Base-by-base conservation (phyloP, 2,797 vertebrate genomes). In the Cynopterus sphinx region DNA sequence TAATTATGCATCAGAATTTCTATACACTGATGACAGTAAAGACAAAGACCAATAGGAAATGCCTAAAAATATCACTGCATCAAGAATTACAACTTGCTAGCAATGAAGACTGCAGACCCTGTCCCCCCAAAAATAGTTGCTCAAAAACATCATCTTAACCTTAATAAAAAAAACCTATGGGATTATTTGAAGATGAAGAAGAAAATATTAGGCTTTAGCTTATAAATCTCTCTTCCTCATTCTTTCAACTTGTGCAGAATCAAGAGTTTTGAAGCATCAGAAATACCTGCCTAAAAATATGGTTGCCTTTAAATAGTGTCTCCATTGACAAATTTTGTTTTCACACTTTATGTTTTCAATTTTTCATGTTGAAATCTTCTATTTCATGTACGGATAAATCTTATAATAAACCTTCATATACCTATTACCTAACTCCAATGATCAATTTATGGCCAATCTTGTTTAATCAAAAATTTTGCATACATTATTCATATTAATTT, bases 281-380 rank as follows among this genome's bases (percentile, higher is more conserved):
- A 89, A 91, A 92, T 1, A 57, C 22, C 33, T 78, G n/a, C 15
- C 26, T 84, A 92, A 90, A 79, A 85, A 90, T 63, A 78, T 41
- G 21, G 10, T 88, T 83, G 59, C 39, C 31, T 82, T 61, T 70
- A 70, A 70, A 78, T 85, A 5, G 36, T 63, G 16, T 71, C n/a
- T 73, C 26, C n/a, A 57, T 28, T 73, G 46, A 86, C 88, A 83
- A 31, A 41, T 41, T 73, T 86, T 46, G 2, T 81, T 82, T 95
- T 71, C 21, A 63, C 0, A 33, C 11, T 83, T 87, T 70, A 26
- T 53, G 67, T 53, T 87, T 73, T 85, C 10, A 79, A 51, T 55
- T 88, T 73, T 94, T 79, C 26, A 74, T 63, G 43, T 59, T 94
- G 77, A 77, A 63, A 70, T 75, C 78, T 87, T 49, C 51, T 95